Base-by-base conservation (phyloP, 2,888 invertebrate genomes). In the Blastobasis adustella region DNA sequence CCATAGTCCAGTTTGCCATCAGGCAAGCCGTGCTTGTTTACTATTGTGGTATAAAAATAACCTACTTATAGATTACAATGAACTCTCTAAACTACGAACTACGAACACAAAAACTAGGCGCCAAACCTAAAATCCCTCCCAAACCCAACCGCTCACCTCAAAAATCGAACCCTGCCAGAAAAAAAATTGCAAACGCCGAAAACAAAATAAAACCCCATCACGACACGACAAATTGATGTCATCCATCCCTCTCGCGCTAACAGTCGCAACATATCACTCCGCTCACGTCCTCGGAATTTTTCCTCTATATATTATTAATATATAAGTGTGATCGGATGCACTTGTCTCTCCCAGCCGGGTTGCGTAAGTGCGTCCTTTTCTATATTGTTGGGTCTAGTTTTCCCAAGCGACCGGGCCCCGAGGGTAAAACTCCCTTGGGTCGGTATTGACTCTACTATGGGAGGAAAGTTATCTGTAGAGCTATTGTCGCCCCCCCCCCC, bases 231-330 rank as follows among this genome's bases (percentile, higher is more conserved):
- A 88, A 88, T 87, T 82, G 88, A 83, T 76, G 87, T 82, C 86
- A 86, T 87, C 87, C 75, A 84, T 88, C 88, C 85, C 85, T 78
- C 82, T 87, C 86, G 74, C 59, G 76, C 87, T 86, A 87, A 87
- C 86, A 83, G 83, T 86, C 80, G 79, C 86, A 78, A 87, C 87
- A 87, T 84, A 87, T 88, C 86, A 87, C 87, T 80, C 82, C 66
- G 75, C 77, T 77, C 84, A 84, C 83, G 84, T 86, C 82, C 86
- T 81, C 87, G 79, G 78, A 82, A 87, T 87, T 87, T 88, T 88
- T 88, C 86, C 87, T 86, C 83, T 88, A 85, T 88, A 87, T 87
- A 87, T 87, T 87, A 88, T 86, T 86, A 85, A 87, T 86, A 87
- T 78, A 86, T 86, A 87, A 83, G 83, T 86, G 83, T 75, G 79